Conservation (phyloP, 2,113 vertebrate genomes). For the Pelmatolapia mariae region DNA sequence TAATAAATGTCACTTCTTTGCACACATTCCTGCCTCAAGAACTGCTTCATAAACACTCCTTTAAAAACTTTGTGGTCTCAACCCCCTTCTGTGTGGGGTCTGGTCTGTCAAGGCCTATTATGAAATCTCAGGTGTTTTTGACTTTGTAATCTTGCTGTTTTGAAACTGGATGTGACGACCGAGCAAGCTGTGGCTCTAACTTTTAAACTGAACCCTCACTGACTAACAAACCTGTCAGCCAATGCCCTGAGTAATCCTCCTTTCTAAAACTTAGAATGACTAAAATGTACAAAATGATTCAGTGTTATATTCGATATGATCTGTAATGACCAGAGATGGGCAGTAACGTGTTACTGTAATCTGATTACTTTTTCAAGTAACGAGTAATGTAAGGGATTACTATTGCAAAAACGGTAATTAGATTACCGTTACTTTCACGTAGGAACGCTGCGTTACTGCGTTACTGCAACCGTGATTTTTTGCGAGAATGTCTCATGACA, state of each 20-base stretch:
- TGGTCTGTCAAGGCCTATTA: rapidly evolving
- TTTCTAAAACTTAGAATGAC: neutral
- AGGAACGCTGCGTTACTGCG: no score
- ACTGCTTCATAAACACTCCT: neutral
- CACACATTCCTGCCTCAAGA: neutral
- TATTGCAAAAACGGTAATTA: no score
- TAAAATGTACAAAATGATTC: neutral
- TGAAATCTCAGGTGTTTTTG: neutral
- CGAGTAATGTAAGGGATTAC: no score
- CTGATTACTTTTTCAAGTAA: no score
- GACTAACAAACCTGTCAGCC: neutral
- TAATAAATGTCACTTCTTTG: neutral
- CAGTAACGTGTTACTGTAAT: no score
- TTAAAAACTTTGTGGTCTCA: neutral
- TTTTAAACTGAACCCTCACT: neutral
- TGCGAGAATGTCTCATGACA: no score
- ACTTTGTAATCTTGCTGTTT: neutral
- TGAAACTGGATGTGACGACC: neutral
- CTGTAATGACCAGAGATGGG: neutral
- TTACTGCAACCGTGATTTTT: no score
- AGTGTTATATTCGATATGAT: neutral
- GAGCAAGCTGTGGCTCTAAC: neutral
- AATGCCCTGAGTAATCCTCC: neutral
- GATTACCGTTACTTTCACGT: no score
- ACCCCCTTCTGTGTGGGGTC: neutral